Evolutionary conservation across 2,888 invertebrate genomes (phyloP).

Genomic region (Phyllotreta striolata): DNA sequence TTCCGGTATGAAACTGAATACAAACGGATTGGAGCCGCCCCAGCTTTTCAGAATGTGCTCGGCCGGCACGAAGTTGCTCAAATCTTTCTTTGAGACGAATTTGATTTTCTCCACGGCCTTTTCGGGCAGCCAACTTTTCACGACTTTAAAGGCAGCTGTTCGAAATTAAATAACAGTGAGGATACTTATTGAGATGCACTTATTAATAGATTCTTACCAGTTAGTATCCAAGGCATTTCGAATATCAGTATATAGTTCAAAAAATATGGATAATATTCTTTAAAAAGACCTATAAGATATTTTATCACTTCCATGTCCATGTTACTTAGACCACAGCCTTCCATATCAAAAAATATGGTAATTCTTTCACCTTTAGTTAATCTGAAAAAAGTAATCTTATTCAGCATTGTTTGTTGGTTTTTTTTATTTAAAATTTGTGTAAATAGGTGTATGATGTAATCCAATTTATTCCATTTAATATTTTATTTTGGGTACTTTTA

Average conservation of each 20-base stretch:
- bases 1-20: slow-evolving; percentile 76
- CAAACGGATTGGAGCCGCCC: slow-evolving; percentile 82
- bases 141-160: slow-evolving; percentile 87
- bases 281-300: slow-evolving; percentile 86
- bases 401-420: no score
- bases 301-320: slow-evolving; percentile 93
- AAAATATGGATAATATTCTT: slow-evolving; percentile 86
- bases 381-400: slow-evolving; percentile 58
- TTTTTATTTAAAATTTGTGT: no score
- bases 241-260: slow-evolving; percentile 89
- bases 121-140: slow-evolving; percentile 86
- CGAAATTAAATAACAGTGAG: slow-evolving; percentile 45
- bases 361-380: slow-evolving; percentile 79
- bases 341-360: slow-evolving; percentile 91
- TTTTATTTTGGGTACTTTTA: background rate
- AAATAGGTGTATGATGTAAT: background rate
- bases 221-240: slow-evolving; percentile 95
- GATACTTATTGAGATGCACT: no score
- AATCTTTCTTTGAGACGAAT: slow-evolving; percentile 77
- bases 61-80: slow-evolving; percentile 77
- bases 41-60: slow-evolving; percentile 80
- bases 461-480: background rate
- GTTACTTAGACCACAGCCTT: slow-evolving; percentile 83
- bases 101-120: slow-evolving; percentile 90
- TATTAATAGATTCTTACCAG: slow-evolving; percentile 65